A percentile compares a stretch with the other conserved stretches of the same genome.
Conservation (phyloP, 2,113 vertebrate genomes). For the Engystomops pustulosus region DNA sequence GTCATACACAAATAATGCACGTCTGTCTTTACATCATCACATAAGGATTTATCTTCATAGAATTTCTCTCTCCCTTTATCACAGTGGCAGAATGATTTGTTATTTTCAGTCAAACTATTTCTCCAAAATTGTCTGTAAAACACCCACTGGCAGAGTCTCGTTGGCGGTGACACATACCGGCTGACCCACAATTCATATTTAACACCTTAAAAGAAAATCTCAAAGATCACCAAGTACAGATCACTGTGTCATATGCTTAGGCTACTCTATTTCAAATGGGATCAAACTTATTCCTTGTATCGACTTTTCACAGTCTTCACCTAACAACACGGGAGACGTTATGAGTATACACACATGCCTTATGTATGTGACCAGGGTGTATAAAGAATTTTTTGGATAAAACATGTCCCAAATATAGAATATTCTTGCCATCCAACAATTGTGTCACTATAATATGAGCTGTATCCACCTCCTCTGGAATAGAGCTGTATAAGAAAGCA, state of each 20-base stretch:
- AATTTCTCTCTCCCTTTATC: neutral
- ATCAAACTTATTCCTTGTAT: too few species aligned
- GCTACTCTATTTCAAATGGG: too few species aligned
- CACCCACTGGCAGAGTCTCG: neutral
- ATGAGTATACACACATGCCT: too few species aligned
- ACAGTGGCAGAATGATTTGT: neutral
- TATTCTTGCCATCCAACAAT: neutral
- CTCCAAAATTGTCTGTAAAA: neutral
- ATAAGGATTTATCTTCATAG: conserved; percentile 1
- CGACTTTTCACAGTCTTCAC: too few species aligned
- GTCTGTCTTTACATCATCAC: conserved; percentile 20
- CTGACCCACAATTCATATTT: neutral
- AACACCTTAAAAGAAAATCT: too few species aligned
- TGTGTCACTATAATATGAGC: neutral
- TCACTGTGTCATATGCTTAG: too few species aligned
- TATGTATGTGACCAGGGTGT: too few species aligned
- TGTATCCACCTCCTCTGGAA: neutral
- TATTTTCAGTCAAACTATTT: neutral
- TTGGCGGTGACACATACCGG: neutral
- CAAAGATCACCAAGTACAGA: too few species aligned
- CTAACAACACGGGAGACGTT: too few species aligned
- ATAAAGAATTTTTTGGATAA: too few species aligned
- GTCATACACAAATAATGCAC: conserved; percentile 2
- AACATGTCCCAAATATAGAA: too few species aligned
- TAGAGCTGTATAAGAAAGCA: neutral